These are phyloP conservation scores for Chiloscyllium punctatum DNA, from an alignment of 2,797 vertebrate species.

Conservation along the genomic window DNA sequence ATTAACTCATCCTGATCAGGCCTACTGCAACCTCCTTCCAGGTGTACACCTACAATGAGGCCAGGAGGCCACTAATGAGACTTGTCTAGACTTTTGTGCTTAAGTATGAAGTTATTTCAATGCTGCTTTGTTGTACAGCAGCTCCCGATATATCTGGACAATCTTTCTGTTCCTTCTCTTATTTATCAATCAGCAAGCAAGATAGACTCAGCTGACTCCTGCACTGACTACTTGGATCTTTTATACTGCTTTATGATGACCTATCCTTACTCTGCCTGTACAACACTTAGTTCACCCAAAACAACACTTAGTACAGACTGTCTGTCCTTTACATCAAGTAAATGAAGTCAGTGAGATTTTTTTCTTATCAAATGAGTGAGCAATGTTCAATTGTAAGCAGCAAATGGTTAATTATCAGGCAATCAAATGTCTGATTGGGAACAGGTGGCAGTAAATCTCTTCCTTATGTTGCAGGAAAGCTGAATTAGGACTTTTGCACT, in stretches of 20 bases:
- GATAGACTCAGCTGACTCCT: too few relatives aligned
- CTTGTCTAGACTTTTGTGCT: not conserved
- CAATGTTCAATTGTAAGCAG: not conserved
- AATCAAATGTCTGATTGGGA: slow-evolving; percentile 43
- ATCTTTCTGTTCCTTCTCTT: not conserved
- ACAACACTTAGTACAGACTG: not conserved
- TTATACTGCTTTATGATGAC: too few relatives aligned
- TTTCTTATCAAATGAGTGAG: too few relatives aligned
- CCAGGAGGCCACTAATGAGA: not conserved
- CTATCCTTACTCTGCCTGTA: too few relatives aligned
- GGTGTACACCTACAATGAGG: not conserved
- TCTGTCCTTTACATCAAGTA: not conserved
- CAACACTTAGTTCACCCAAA: too few relatives aligned
- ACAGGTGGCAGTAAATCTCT: slow-evolving; percentile 48
- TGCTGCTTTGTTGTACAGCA: not conserved
- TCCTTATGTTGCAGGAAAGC: slow-evolving; percentile 43
- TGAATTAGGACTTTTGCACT: slow-evolving; percentile 38
- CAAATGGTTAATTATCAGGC: slow-evolving; percentile 16
- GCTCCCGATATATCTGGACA: not conserved
- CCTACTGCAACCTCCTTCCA: not conserved
- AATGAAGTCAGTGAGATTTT: not conserved
- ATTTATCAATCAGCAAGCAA: not conserved
- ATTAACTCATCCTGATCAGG: not conserved
- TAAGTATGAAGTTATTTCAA: not conserved
- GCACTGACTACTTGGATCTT: too few relatives aligned